Conservation (phyloP, 53 echinoderm and acorn worm genomes). For the Antedon mediterranea region DNA sequence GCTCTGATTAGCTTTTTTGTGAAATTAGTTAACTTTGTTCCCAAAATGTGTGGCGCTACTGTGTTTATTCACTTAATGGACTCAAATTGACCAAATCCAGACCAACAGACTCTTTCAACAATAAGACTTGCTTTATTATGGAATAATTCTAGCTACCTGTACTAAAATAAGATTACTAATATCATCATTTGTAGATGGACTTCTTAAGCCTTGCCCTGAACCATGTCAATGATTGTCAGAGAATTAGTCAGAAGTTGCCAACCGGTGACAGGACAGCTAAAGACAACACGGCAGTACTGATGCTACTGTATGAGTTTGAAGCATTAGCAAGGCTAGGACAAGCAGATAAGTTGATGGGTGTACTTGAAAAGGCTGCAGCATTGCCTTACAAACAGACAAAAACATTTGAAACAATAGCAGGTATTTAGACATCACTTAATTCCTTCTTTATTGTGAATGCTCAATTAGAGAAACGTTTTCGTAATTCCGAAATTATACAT, state of each 20-base stretch:
- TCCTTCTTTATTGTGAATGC: neutral
- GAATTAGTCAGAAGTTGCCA: conserved; percentile 4
- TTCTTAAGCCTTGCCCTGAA: neutral
- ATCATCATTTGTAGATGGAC: neutral
- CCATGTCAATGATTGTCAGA: neutral
- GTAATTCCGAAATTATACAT: no score
- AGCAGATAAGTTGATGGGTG: conserved; percentile 30
- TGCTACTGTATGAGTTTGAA: conserved; percentile 79
- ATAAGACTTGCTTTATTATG: no score
- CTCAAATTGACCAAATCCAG: no score
- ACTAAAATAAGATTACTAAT: no score
- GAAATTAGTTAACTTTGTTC: no score
- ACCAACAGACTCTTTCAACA: no score
- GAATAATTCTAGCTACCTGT: no score
- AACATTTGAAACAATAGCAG: conserved; percentile 67
- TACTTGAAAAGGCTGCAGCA: conserved; percentile 28
- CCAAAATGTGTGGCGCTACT: no score
- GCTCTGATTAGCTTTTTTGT: no score
- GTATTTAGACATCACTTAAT: no score
- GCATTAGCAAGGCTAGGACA: conserved; percentile 62
- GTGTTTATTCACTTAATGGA: no score
- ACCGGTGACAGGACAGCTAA: conserved; percentile 2
- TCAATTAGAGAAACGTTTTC: no score
- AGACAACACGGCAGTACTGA: conserved; percentile 32
- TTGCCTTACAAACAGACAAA: conserved; percentile 36